Conservation (phyloP, 2,113 vertebrate species). For the Lepus timidus region DNA sequence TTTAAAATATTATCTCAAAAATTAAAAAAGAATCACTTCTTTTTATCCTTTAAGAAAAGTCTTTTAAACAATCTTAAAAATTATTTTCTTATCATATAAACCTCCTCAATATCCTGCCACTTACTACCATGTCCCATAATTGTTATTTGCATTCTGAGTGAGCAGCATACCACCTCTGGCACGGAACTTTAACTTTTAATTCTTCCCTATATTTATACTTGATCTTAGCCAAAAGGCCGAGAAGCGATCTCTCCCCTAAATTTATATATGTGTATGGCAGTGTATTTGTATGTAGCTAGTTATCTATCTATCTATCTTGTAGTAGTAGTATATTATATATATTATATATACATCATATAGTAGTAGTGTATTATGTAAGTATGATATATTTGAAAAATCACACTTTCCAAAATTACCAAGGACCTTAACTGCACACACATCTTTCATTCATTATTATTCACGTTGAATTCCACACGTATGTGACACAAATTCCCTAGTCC, state of each 20-base stretch:
- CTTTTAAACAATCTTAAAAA: neutral
- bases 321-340: neutral
- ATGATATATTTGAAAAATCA: neutral
- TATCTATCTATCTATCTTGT: no score
- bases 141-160: neutral
- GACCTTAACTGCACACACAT: neutral
- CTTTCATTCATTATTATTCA: neutral
- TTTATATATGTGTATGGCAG: no score
- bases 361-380: neutral
- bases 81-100: conserved; percentile 34
- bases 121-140: neutral
- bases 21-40: neutral
- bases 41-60: conserved; percentile 43
- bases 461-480: neutral
- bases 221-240: no score
- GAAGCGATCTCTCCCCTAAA: no score
- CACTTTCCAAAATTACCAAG: neutral
- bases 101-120: neutral
- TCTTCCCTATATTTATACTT: neutral
- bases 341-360: neutral
- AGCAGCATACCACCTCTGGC: neutral
- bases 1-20: no score
- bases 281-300: no score
- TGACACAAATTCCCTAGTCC: neutral
- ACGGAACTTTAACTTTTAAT: neutral